These are phyloP conservation scores for Alca torda DNA, from an alignment of 2,797 vertebrate genomes.

Conservation along the genomic window DNA sequence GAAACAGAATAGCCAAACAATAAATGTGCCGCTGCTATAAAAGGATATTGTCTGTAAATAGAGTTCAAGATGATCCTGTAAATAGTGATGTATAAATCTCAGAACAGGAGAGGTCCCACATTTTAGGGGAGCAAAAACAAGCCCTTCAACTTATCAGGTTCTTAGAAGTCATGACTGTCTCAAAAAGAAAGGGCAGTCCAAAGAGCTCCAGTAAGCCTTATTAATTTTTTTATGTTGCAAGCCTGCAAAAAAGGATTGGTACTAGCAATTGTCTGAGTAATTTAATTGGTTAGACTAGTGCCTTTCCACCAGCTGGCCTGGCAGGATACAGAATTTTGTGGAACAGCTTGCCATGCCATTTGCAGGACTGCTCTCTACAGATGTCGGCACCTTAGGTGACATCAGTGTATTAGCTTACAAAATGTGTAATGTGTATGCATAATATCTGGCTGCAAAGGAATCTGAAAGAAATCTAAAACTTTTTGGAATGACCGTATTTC, in stretches of 20 bases:
- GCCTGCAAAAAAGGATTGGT: background rate
- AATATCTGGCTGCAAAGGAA: rapidly evolving
- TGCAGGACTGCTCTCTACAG: background rate
- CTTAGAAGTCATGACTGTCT: background rate
- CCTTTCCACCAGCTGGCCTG: background rate
- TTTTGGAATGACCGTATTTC: background rate
- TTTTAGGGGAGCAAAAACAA: background rate
- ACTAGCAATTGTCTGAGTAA: constrained; percentile 1
- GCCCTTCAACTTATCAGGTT: background rate
- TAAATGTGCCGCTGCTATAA: background rate
- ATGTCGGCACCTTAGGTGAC: background rate
- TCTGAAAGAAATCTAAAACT: background rate
- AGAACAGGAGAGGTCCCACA: background rate
- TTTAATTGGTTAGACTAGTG: background rate
- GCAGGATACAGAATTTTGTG: background rate
- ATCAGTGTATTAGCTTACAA: background rate
- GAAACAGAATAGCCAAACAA: background rate
- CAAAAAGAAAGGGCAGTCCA: background rate
- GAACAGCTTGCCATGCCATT: constrained; percentile 1
- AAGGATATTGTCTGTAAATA: background rate
- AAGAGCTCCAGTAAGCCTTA: background rate
- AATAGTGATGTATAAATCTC: background rate
- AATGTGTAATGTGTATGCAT: background rate
- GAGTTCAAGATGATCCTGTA: background rate
- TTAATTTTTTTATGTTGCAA: background rate